Conservation (phyloP, 2,888 invertebrate genomes). For the Octonoba sinensis region DNA sequence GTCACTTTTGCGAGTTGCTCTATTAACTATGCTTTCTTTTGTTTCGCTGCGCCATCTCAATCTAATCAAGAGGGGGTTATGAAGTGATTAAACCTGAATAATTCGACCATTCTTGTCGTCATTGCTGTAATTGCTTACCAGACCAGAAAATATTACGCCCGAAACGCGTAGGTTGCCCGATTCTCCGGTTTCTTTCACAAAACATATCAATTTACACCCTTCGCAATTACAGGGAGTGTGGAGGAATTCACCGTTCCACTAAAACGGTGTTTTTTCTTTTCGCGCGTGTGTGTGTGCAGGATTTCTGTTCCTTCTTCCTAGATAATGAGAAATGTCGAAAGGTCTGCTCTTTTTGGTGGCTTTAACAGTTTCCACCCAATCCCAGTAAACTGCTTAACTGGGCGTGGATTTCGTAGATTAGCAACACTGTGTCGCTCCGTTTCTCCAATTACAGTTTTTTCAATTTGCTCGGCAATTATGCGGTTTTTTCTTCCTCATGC, state of each 20-base stretch:
- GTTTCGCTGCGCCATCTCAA: too few species aligned
- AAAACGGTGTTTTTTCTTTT: not conserved
- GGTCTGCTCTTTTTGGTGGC: conserved; percentile 9
- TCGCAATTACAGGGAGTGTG: conserved; percentile 30
- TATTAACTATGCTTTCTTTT: too few species aligned
- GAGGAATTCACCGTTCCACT: not conserved
- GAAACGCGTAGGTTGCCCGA: conserved; percentile 7
- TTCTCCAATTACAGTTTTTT: not conserved
- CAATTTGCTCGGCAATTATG: not conserved
- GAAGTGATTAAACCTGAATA: too few species aligned
- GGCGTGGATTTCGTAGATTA: not conserved
- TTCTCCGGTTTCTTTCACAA: not conserved
- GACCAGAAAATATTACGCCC: too few species aligned
- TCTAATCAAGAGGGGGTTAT: too few species aligned
- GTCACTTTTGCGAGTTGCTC: too few species aligned
- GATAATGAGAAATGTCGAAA: too few species aligned
- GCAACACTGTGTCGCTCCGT: not conserved
- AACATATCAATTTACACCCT: conserved; percentile 46
- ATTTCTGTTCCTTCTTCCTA: not conserved
- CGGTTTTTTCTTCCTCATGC: conserved; percentile 1
- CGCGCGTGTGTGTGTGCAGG: not conserved
- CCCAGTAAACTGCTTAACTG: not conserved
- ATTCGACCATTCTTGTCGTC: too few species aligned
- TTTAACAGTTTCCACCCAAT: conserved; percentile 21
- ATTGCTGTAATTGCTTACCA: too few species aligned